Conservation (phyloP, 2,888 invertebrate genomes). For the Diploptera punctata region DNA sequence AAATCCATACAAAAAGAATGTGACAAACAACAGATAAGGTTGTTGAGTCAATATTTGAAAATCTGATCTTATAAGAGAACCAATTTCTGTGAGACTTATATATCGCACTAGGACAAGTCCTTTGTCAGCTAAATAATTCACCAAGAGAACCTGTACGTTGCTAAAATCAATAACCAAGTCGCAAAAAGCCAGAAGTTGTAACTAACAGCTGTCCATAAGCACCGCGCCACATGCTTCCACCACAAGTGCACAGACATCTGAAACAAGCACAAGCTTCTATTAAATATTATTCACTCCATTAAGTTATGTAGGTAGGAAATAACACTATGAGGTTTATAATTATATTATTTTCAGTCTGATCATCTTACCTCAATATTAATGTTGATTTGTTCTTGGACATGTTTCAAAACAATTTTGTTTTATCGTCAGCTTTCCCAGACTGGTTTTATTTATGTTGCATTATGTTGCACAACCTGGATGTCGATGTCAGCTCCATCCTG, state of each 20-base stretch:
- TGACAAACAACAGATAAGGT: slow-evolving; percentile 48
- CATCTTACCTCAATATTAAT: no score
- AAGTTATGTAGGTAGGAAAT: no score
- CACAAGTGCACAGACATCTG: slow-evolving; percentile 50
- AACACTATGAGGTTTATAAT: no score
- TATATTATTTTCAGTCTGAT: no score
- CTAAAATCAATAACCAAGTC: slow-evolving; percentile 56
- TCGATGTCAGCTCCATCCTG: no score
- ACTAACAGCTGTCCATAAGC: slow-evolving; percentile 54
- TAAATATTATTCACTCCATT: no score
- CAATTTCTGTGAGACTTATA: slow-evolving; percentile 51
- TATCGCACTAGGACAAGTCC: slow-evolving; percentile 50
- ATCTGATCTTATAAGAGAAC: slow-evolving; percentile 48
- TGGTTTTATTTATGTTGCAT: no score
- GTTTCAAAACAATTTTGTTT: no score
- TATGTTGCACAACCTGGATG: no score
- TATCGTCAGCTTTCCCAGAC: no score
- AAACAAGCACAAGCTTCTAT: no score
- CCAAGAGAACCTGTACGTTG: slow-evolving; percentile 53
- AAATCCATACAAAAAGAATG: slow-evolving; percentile 48
- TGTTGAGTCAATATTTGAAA: slow-evolving; percentile 46
- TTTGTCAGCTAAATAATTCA: slow-evolving; percentile 50
- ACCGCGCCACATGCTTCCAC: slow-evolving; percentile 51
- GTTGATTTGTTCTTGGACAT: no score
- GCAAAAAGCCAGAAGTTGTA: slow-evolving; percentile 56